These are phyloP conservation scores for Nesoenas mayeri DNA, from an alignment of 2,113 vertebrate genomes.

Conservation along the genomic window DNA sequence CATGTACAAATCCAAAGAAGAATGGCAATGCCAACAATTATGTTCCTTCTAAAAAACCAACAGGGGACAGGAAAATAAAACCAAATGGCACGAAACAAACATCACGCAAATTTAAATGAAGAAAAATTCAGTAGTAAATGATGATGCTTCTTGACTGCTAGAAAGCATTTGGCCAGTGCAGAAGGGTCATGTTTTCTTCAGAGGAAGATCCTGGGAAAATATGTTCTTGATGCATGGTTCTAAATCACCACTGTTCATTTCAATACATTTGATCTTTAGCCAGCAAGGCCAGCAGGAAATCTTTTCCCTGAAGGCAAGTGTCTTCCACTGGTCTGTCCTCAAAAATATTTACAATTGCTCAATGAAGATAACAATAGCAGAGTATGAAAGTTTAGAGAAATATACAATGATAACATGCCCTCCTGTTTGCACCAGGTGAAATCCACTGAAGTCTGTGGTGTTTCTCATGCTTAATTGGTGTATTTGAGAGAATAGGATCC, in stretches of 20 bases:
- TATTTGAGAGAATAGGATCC: not conserved
- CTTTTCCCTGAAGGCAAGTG: conserved; percentile 8
- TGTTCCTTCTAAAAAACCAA: conserved; percentile 19
- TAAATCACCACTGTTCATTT: not conserved
- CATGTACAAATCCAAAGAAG: conserved; percentile 47
- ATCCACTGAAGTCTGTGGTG: not conserved
- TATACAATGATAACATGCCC: fast-evolving
- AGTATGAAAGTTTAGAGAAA: not conserved
- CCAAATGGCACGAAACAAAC: conserved; percentile 47
- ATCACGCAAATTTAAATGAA: conserved; percentile 18
- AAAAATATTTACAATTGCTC: not conserved
- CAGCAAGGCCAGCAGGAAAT: conserved; percentile 8
- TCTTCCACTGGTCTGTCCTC: conserved; percentile 26
- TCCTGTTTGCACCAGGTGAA: not conserved
- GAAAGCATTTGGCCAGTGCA: not conserved
- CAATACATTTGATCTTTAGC: not conserved
- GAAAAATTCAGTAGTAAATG: not conserved
- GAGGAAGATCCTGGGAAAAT: not conserved
- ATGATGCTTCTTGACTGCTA: not conserved
- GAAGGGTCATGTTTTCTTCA: not conserved
- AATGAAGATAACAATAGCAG: not conserved
- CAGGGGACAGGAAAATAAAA: conserved; percentile 53
- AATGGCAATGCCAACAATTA: conserved; percentile 41
- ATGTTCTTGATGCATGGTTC: not conserved
- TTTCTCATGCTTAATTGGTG: not conserved